phyloP scores from a whole-genome alignment of 1,140 invertebrate species.

The Brachionus rotundiformis region DNA sequence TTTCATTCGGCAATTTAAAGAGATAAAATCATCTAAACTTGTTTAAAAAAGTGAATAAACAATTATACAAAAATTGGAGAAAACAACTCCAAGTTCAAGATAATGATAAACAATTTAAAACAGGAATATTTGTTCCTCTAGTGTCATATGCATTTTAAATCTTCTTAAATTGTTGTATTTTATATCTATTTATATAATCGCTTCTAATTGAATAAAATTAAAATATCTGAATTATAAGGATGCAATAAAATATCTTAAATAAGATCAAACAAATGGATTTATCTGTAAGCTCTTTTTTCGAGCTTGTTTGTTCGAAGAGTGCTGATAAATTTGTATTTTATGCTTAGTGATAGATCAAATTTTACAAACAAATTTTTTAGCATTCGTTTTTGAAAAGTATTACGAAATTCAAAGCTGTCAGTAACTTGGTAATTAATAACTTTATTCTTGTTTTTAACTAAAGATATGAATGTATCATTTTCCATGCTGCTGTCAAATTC shows the following conservation, averaged over 20 bases:
- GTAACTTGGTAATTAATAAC: constrained; percentile 33
- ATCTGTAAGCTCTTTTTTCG: background rate
- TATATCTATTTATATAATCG: constrained; percentile 6
- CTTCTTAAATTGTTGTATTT: background rate
- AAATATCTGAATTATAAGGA: background rate
- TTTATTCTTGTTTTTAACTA: background rate
- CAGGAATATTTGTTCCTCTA: background rate
- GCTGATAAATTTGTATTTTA: constrained; percentile 38
- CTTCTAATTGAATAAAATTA: constrained; percentile 2
- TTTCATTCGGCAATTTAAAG: background rate
- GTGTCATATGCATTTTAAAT: background rate
- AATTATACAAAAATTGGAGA: background rate
- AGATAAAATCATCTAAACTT: constrained; percentile 20
- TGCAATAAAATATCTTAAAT: background rate
- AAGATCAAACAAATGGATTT: constrained; percentile 20
- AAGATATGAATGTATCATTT: background rate
- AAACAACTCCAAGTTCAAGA: background rate
- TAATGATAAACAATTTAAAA: constrained; percentile 12
- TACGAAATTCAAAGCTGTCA: constrained; percentile 20
- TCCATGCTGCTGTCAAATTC: background rate
- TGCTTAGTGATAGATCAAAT: constrained; percentile 26
- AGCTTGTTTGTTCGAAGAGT: background rate
- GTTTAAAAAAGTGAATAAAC: background rate
- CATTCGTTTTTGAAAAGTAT: constrained; percentile 28
- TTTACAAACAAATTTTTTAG: constrained; percentile 46